A percentile compares a stretch with the other conserved stretches of the same genome.
Evolutionary conservation across 2,888 invertebrate species (phyloP).

Genomic region (Pecten maximus): DNA sequence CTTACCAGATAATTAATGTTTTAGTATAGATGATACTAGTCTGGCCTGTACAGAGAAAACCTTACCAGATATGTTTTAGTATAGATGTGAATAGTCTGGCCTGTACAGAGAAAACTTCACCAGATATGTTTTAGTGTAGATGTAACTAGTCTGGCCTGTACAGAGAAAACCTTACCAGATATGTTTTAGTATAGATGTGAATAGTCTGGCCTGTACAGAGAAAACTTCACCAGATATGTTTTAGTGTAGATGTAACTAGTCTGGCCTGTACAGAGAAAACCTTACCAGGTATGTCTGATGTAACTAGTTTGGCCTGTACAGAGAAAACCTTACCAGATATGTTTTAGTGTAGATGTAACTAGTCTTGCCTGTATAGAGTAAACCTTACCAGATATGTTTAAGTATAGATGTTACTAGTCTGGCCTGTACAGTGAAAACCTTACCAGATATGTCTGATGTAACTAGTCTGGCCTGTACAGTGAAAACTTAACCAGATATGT

Average conservation of each 20-base stretch:
- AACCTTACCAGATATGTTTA: not conserved
- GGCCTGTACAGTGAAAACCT: not conserved
- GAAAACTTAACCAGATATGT: constrained; percentile 39
- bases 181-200: constrained; percentile 81
- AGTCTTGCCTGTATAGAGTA: not conserved
- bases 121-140: no score
- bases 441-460: not conserved
- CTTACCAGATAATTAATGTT: no score
- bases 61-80: no score
- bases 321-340: not conserved
- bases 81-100: no score
- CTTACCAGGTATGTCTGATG: no score
- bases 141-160: not conserved
- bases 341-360: not conserved
- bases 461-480: not conserved
- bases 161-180: constrained; percentile 72
- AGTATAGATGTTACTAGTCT: not conserved
- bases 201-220: constrained; percentile 77
- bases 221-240: not conserved
- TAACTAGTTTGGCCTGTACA: not conserved
- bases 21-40: no score
- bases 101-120: no score
- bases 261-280: no score
- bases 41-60: no score
- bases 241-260: no score